These are phyloP conservation scores for Habroteleia sp. DNA, from an alignment of 2,888 invertebrate species.

Conservation along the genomic window DNA sequence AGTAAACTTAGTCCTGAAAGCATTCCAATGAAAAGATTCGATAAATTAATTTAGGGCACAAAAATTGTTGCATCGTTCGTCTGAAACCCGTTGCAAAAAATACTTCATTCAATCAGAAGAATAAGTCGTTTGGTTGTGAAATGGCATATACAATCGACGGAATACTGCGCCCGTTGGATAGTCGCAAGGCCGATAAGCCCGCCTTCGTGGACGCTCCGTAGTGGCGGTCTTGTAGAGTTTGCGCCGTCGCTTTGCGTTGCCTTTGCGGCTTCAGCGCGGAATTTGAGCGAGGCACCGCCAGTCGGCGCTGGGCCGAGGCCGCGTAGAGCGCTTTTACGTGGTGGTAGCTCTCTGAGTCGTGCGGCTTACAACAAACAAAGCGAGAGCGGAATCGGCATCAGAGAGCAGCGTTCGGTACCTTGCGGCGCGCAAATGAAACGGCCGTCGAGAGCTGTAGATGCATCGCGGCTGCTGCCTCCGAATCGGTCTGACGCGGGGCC, in stretches of 20 bases:
- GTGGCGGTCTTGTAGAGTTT: slow-evolving; percentile 46
- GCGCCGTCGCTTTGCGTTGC: slow-evolving; percentile 45
- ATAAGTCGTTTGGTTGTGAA: slow-evolving; percentile 4
- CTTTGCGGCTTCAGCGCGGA: slow-evolving; percentile 53
- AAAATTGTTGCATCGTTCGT: too few relatives aligned
- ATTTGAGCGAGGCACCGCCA: slow-evolving; percentile 49
- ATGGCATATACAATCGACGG: slow-evolving; percentile 1
- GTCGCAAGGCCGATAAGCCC: slow-evolving; percentile 38
- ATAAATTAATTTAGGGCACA: too few relatives aligned
- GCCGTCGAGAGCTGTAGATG: slow-evolving; percentile 38
- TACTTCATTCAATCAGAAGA: not conserved
- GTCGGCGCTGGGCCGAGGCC: slow-evolving; percentile 76
- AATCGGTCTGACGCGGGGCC: slow-evolving; percentile 17
- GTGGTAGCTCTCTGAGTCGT: slow-evolving; percentile 66
- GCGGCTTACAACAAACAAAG: slow-evolving; percentile 41
- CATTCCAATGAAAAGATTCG: too few relatives aligned
- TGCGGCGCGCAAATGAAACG: slow-evolving; percentile 69
- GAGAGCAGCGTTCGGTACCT: slow-evolving; percentile 29
- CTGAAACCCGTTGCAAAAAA: too few relatives aligned
- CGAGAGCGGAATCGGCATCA: slow-evolving; percentile 12
- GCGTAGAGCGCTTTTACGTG: slow-evolving; percentile 71
- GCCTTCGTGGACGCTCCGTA: slow-evolving; percentile 41
- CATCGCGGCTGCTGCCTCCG: slow-evolving; percentile 29
- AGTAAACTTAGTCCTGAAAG: too few relatives aligned
- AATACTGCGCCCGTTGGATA: slow-evolving; percentile 2